phyloP scores from a whole-genome alignment of 2,888 invertebrate species.

The Encarsia formosa region DNA sequence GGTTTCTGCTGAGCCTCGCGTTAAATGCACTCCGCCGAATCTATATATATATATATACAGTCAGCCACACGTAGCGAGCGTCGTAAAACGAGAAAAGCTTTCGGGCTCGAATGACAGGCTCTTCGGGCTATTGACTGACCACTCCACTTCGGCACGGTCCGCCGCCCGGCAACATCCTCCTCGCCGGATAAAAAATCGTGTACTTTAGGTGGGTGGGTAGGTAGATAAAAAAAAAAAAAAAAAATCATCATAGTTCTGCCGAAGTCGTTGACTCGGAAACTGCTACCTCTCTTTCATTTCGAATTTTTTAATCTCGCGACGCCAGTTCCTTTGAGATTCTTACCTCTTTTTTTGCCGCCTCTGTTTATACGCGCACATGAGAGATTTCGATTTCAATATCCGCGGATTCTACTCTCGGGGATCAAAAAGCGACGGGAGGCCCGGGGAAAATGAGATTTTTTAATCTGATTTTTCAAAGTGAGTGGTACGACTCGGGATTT shows the following conservation, averaged over 20 bases:
- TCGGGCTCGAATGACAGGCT: slow-evolving; percentile 47
- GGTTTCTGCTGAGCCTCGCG: slow-evolving; percentile 20
- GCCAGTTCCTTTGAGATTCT: background rate
- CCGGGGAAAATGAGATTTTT: no score
- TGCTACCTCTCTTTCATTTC: slow-evolving; percentile 23
- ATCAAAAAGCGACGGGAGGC: slow-evolving; percentile 4
- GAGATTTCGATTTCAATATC: no score
- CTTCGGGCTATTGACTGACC: slow-evolving; percentile 48
- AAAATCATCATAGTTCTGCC: background rate
- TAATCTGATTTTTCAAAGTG: no score
- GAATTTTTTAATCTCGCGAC: slow-evolving; percentile 25
- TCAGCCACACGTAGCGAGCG: no score
- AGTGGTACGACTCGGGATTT: no score
- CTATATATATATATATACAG: no score
- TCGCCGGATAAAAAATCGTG: background rate
- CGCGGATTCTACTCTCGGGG: no score
- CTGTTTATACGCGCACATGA: no score
- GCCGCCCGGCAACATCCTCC: slow-evolving; percentile 31
- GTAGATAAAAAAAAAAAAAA: no score
- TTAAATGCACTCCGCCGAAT: slow-evolving; percentile 29
- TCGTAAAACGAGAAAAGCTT: slow-evolving; percentile 45
- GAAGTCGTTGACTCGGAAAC: no score
- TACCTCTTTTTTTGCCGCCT: background rate
- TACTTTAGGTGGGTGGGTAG: background rate
- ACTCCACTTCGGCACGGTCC: slow-evolving; percentile 42